These are phyloP conservation scores for Porites lutea DNA, from an alignment of 64 coral and sea anemone species.

Conservation along the genomic window DNA sequence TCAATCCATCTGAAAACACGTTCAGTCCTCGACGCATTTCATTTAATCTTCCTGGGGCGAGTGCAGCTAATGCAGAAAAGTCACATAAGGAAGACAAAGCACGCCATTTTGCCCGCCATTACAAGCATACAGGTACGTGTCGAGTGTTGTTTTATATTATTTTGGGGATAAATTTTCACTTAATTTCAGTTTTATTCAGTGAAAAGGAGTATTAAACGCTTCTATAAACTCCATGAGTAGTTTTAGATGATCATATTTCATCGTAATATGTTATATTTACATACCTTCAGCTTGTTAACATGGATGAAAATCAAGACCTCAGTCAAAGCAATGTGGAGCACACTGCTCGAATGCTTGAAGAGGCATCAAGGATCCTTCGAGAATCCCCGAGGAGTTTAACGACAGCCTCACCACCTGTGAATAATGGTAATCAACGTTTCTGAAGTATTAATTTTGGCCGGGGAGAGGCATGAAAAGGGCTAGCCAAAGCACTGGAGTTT, in stretches of 20 bases:
- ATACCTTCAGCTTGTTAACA: background rate
- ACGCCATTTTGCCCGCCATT: background rate
- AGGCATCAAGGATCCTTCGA: slow-evolving; percentile 12
- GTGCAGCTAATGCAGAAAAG: background rate
- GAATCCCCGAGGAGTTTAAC: background rate
- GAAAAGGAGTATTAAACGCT: background rate
- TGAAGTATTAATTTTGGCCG: background rate
- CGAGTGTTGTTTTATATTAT: background rate
- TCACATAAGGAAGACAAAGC: background rate
- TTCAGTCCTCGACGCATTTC: too few species aligned
- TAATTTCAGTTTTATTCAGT: background rate
- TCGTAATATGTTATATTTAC: slow-evolving; percentile 1
- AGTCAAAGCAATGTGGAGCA: background rate
- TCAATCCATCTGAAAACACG: too few species aligned
- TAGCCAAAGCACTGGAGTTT: background rate
- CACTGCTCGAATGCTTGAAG: background rate
- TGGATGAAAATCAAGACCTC: background rate
- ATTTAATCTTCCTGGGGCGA: too few species aligned
- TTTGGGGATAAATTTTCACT: slow-evolving; percentile 12
- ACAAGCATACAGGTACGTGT: background rate
- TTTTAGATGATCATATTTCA: background rate
- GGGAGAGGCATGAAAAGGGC: background rate
- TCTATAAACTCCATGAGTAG: background rate
- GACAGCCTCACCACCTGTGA: background rate
- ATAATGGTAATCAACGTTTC: background rate